Conservation (phyloP, 2,797 vertebrate genomes). For the Melanotaenia boesemani region DNA sequence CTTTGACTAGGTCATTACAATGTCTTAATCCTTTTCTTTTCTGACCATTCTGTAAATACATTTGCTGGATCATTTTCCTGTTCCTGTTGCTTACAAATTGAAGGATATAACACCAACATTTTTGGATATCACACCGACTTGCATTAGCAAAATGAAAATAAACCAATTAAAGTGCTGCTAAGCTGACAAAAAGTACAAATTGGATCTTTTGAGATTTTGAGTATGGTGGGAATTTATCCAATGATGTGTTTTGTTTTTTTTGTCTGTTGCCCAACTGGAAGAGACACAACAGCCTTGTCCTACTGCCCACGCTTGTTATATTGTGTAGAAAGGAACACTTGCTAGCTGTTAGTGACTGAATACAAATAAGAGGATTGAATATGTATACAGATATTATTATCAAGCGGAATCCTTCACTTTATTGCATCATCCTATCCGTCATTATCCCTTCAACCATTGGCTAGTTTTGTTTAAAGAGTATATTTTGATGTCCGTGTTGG, state of each 20-base stretch:
- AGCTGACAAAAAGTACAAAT: slow-evolving; percentile 29
- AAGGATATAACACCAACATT: not conserved
- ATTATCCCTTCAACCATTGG: not conserved
- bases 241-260: slow-evolving; percentile 25
- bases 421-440: slow-evolving; percentile 1
- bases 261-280: slow-evolving; percentile 42
- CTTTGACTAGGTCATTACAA: not conserved
- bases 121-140: slow-evolving; percentile 5
- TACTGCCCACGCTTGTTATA: slow-evolving; percentile 38
- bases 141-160: slow-evolving; percentile 7
- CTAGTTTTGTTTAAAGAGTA: not conserved
- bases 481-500: not conserved
- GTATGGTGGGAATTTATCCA: slow-evolving; percentile 40
- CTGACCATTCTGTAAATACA: not conserved
- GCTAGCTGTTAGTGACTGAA: slow-evolving; percentile 26
- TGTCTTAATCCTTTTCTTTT: not conserved
- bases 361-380: slow-evolving; percentile 13
- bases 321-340: slow-evolving; percentile 35
- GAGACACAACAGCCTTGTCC: slow-evolving; percentile 40
- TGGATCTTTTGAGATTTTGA: slow-evolving; percentile 6
- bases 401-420: not conserved
- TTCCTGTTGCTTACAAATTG: not conserved
- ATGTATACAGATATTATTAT: not conserved
- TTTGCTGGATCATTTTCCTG: not conserved
- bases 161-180: not conserved